Conservation (phyloP, 2,113 vertebrate genomes). For the Agelaius phoeniceus region DNA sequence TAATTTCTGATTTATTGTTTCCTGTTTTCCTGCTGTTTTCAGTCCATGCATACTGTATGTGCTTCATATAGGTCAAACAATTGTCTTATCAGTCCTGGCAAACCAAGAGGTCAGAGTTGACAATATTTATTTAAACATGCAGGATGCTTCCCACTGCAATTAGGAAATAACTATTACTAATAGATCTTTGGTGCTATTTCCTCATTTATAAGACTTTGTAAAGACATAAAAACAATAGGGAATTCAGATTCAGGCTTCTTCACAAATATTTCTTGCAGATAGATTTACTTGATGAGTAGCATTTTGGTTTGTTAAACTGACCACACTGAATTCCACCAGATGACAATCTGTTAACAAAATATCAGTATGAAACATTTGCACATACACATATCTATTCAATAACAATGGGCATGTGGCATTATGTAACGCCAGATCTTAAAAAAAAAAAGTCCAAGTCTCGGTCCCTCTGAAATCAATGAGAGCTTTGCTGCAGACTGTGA, state of each 20-base stretch:
- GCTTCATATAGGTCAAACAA: constrained; percentile 81
- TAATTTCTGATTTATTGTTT: constrained; percentile 95
- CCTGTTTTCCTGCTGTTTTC: constrained; percentile 87
- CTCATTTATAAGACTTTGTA: constrained; percentile 68
- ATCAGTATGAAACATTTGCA: background rate
- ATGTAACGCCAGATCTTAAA: background rate
- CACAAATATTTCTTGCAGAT: background rate
- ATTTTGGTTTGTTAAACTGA: background rate
- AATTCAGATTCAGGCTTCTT: constrained; percentile 9
- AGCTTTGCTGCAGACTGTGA: background rate
- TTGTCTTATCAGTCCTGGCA: constrained; percentile 82
- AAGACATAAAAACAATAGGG: constrained; percentile 22
- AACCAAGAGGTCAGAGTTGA: constrained; percentile 83
- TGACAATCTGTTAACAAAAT: background rate
- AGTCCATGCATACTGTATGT: constrained; percentile 82
- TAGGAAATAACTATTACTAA: constrained; percentile 87
- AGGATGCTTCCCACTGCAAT: constrained; percentile 87
- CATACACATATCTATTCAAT: background rate
- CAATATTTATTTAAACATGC: constrained; percentile 91
- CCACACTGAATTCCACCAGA: background rate
- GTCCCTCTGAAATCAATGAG: background rate
- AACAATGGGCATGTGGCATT: background rate
- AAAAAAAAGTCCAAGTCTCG: background rate
- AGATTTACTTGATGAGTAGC: background rate
- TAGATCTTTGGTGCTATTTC: constrained; percentile 77